Percentiles rank a stretch among this genome's conserved stretches.
These are phyloP conservation scores for Anolis carolinensis DNA, from an alignment of 2,113 vertebrate species.

Conservation along the genomic window DNA sequence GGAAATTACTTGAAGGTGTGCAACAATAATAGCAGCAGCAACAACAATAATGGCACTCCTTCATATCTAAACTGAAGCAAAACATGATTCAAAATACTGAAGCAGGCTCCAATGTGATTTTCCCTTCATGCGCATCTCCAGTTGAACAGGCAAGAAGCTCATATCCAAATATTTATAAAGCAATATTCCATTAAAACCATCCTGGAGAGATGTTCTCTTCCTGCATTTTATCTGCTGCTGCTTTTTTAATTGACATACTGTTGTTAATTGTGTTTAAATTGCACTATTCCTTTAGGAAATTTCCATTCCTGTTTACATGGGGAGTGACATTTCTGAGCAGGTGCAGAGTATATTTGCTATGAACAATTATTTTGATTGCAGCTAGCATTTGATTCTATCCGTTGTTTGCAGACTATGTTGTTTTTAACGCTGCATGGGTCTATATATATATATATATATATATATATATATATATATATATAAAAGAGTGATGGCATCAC, in stretches of 20 bases:
- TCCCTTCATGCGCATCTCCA: neutral
- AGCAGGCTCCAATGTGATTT: neutral
- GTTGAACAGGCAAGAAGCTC: neutral
- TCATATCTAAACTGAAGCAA: neutral
- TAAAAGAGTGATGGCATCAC: no score
- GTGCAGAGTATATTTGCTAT: conserved; percentile 5
- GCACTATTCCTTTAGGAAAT: neutral
- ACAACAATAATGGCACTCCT: neutral
- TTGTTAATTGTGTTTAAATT: conserved; percentile 13
- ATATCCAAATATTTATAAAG: neutral
- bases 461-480: no score
- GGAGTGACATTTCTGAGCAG: neutral
- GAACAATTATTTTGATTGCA: neutral
- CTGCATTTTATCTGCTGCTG: neutral
- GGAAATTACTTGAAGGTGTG: no score
- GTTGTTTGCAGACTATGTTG: neutral
- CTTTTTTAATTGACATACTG: neutral
- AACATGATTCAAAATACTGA: neutral
- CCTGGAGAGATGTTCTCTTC: no score
- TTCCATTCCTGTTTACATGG: neutral
- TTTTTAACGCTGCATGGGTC: neutral
- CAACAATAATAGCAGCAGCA: no score
- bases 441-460: neutral
- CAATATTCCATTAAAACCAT: neutral
- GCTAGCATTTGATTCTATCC: neutral